phyloP scores from a whole-genome alignment of 2,797 vertebrate genomes.

The Notolepis coatsorum region DNA sequence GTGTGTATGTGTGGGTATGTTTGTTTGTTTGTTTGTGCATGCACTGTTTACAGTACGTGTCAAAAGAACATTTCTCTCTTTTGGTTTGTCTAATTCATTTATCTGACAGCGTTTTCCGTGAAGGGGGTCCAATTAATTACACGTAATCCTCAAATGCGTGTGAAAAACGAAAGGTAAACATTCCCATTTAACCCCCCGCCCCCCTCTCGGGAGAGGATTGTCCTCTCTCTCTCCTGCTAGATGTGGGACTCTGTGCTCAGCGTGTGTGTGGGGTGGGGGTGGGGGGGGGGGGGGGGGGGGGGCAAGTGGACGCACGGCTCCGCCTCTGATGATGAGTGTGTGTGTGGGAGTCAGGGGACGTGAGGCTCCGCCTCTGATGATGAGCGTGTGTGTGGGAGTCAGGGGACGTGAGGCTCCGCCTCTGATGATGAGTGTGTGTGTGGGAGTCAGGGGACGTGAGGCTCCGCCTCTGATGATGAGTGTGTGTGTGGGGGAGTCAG shows the following conservation, averaged over 20 bases:
- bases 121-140: conserved; percentile 65
- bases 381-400: too few relatives aligned
- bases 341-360: too few relatives aligned
- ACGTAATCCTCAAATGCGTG: conserved; percentile 68
- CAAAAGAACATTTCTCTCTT: too few relatives aligned
- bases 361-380: conserved; percentile 38
- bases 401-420: too few relatives aligned
- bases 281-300: neutral
- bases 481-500: too few relatives aligned
- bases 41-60: conserved; percentile 23
- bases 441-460: too few relatives aligned
- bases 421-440: too few relatives aligned
- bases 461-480: too few relatives aligned
- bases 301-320: conserved; percentile 21
- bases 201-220: too few relatives aligned
- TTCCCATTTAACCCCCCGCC: conserved; percentile 51
- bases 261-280: neutral
- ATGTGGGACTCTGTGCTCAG: conserved; percentile 51
- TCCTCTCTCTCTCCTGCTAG: conserved; percentile 32
- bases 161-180: conserved; percentile 74
- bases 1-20: conserved; percentile 22
- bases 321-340: conserved; percentile 33
- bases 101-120: conserved; percentile 41
- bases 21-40: conserved; percentile 41
- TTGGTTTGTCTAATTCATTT: too few relatives aligned